Evolutionary conservation across 2,113 vertebrate species (phyloP), one percentile per base, ranked within the genome.

Genomic region (Seriola rivoliana): DNA sequence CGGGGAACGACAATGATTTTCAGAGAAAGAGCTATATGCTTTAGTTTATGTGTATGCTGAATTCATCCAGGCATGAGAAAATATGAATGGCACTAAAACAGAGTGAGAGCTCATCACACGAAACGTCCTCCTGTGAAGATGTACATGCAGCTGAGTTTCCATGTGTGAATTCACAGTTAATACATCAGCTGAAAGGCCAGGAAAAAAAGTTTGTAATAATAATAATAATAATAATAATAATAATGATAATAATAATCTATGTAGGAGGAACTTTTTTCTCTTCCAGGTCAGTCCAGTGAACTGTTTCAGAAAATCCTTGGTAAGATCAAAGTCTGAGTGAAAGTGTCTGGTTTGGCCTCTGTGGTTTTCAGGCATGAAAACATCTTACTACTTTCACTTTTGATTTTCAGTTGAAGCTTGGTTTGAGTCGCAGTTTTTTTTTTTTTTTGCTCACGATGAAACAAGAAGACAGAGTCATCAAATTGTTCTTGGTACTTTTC

Each of bases 1-100:
- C 70, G 3, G 36, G 25, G 42, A 77, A 50, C 58, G 10, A 88
- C 79, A 88, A 89, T 82, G 84, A 71, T 67, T 55, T 79, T 82
- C 54, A 58, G 59, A 65, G 29, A 25, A 71, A 32, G 65, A 66
- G 57, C 57, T 55, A 5, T 34, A 50, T 59, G 73, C 69, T 71
- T 85, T 44, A 29, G 46, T 42, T 71, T 68, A 36, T 48, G 19
- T 71, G 59, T 44, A 57, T 62, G 16, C 23, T 54, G 34, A 19
- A 70, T 50, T 85, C 46, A 90, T 36, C 25, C 48, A 16, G 42
- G 11, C 52, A 71, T 78, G 63, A 64, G n/a, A 50, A 63, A 25
- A 32, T 55, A n/a, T 76, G 38, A 85, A 82, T 55, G 58, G 69
- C 25, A 19, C 23, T 8, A 12, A 69, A 29, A 70, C 58, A 72